Evolutionary conservation across 2,888 invertebrate genomes (phyloP).

Genomic region (Germaria angustata): DNA sequence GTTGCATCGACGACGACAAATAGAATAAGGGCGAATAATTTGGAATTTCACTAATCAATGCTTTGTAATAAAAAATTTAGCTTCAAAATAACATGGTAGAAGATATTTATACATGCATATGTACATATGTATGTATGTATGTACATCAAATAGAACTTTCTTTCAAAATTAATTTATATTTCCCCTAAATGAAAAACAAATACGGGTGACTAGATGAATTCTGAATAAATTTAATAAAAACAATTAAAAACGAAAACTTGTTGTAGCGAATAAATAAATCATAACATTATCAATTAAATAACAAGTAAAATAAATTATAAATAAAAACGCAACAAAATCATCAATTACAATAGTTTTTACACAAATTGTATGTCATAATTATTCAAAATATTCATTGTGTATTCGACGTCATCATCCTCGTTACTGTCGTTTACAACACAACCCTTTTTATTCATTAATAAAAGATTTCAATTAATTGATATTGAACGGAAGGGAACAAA

Average conservation of each 20-base stretch:
- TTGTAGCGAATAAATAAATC: conserved; percentile 55
- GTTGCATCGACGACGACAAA: no score
- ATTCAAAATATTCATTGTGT: conserved; percentile 43
- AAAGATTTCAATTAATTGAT: conserved; percentile 64
- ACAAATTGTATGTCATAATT: conserved; percentile 65
- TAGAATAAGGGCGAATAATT: no score
- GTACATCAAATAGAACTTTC: no score
- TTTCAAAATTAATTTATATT: no score
- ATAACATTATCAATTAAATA: conserved; percentile 49
- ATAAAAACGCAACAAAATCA: conserved; percentile 57
- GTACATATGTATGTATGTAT: no score
- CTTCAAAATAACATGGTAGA: no score
- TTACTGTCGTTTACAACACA: conserved; percentile 25
- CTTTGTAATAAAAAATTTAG: no score
- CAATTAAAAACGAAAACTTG: not conserved
- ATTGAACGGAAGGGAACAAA: conserved; percentile 50
- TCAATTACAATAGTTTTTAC: conserved; percentile 64
- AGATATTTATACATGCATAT: no score
- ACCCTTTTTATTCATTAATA: conserved; percentile 50
- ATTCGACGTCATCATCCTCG: not conserved
- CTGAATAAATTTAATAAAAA: not conserved
- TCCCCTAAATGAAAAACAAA: no score
- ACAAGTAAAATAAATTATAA: conserved; percentile 1
- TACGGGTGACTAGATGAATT: conserved; percentile 5
- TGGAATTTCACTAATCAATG: no score